A percentile compares a stretch with the other conserved stretches of the same genome.
These are phyloP conservation scores for Semibalanus balanoides DNA, from an alignment of 1,140 invertebrate genomes.

Conservation along the genomic window DNA sequence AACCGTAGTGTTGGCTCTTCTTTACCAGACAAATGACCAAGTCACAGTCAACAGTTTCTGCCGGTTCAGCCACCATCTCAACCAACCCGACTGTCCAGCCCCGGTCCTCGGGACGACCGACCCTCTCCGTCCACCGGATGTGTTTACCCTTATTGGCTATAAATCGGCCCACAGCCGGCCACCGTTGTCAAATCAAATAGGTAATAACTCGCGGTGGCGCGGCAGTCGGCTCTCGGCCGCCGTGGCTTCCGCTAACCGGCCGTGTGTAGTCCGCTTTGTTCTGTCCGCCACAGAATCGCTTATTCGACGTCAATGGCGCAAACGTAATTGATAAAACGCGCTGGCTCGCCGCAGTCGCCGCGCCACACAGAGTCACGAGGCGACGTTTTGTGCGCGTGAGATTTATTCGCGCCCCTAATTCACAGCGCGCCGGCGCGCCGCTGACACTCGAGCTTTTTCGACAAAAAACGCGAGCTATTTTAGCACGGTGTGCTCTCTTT, in stretches of 20 bases:
- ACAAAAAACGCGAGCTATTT: background rate
- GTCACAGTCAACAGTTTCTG: no score
- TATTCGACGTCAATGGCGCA: background rate
- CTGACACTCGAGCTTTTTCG: background rate
- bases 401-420: background rate
- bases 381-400: background rate
- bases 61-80: no score
- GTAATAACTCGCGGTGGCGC: background rate
- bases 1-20: no score
- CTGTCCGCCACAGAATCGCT: background rate
- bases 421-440: background rate
- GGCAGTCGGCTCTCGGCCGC: no score
- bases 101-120: no score
- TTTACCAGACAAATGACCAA: no score
- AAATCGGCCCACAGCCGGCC: background rate
- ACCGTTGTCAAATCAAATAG: background rate
- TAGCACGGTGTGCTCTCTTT: background rate
- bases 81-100: no score
- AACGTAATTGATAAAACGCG: slow-evolving; percentile 1
- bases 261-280: background rate
- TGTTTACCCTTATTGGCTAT: slow-evolving; percentile 1
- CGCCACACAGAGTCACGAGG: background rate
- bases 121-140: no score
- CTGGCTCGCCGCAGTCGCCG: background rate
- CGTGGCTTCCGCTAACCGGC: background rate